Conservation (phyloP, 2,888 invertebrate genomes). For the Cerceris ruficornis region DNA sequence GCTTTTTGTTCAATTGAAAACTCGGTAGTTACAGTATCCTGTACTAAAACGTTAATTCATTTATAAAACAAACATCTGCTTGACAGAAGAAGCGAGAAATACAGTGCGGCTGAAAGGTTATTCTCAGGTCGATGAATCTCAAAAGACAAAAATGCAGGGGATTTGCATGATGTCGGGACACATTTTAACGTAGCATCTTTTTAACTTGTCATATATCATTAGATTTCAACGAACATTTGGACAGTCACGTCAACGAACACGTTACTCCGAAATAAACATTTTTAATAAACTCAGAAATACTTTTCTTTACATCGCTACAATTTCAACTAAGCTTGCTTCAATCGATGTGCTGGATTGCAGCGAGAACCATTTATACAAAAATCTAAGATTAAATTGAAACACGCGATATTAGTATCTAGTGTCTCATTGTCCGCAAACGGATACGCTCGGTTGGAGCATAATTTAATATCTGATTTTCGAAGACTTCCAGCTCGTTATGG, state of each 20-base stretch:
- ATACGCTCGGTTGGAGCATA: too few relatives aligned
- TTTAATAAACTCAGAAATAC: too few relatives aligned
- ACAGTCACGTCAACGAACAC: too few relatives aligned
- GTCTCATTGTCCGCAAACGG: too few relatives aligned
- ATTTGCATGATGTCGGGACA: neutral
- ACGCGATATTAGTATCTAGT: too few relatives aligned
- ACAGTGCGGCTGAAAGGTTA: neutral
- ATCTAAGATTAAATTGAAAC: too few relatives aligned
- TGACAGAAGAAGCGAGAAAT: neutral
- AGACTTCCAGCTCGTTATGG: conserved; percentile 8
- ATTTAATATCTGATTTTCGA: neutral
- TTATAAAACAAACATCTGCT: neutral
- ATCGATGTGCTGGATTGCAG: too few relatives aligned
- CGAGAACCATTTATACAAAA: too few relatives aligned
- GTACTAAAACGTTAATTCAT: neutral
- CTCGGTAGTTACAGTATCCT: neutral
- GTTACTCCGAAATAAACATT: too few relatives aligned
- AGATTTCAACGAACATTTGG: neutral
- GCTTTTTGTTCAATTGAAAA: neutral
- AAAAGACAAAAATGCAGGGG: neutral
- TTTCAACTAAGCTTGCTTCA: too few relatives aligned
- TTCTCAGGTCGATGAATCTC: neutral
- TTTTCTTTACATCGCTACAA: too few relatives aligned
- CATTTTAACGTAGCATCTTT: neutral
- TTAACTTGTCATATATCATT: neutral